phyloP scores from a whole-genome alignment of 2,113 vertebrate genomes.

The Hiodon tergisus region DNA sequence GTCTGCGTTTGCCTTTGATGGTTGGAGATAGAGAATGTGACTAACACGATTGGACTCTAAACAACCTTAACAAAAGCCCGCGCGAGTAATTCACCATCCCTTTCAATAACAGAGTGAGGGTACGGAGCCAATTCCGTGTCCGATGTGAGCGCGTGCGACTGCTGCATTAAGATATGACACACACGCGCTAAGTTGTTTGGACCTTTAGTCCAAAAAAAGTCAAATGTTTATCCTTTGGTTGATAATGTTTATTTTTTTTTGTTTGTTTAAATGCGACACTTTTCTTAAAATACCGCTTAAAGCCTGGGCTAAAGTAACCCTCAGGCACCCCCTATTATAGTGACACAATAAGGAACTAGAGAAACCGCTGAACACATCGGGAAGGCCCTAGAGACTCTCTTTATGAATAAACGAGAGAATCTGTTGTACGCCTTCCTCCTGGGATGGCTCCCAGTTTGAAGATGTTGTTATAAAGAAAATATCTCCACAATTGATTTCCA shows the following conservation, averaged over 20 bases:
- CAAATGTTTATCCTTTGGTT: background rate
- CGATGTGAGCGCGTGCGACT: background rate
- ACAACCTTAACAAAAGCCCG: background rate
- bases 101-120: background rate
- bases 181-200: too few species aligned
- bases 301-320: too few species aligned
- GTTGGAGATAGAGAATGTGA: background rate
- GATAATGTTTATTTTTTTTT: slow-evolving; percentile 20
- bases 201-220: background rate
- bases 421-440: slow-evolving; percentile 38
- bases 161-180: background rate
- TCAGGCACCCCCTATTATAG: slow-evolving; percentile 14
- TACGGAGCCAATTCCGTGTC: background rate
- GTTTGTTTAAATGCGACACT: too few species aligned
- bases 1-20: background rate
- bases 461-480: slow-evolving; percentile 28
- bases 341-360: slow-evolving; percentile 31
- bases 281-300: too few species aligned
- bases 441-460: slow-evolving; percentile 27
- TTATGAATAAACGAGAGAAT: slow-evolving; percentile 43
- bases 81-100: background rate
- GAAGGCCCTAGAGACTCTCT: slow-evolving; percentile 22
- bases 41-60: slow-evolving; percentile 8
- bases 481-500: slow-evolving; percentile 15
- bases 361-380: slow-evolving; percentile 29